A percentile compares a stretch with the other conserved stretches of the same genome.
Conservation (phyloP, 2,888 invertebrate genomes). For the Eupithecia tripunctaria region DNA sequence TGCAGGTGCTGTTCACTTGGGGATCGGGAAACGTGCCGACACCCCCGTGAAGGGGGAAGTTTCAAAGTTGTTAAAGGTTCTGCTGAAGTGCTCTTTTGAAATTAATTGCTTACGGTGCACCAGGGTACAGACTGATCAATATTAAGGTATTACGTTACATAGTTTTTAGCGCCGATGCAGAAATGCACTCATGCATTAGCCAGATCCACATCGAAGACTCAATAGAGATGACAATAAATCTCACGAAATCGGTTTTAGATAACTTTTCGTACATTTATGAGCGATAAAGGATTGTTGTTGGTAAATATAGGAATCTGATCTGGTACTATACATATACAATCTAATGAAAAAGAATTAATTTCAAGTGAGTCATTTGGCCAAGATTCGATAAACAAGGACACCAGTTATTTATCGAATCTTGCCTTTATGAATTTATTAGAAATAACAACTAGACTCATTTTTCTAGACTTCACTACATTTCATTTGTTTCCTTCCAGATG, state of each 20-base stretch:
- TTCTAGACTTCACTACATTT: not conserved
- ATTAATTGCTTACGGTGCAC: conserved; percentile 14
- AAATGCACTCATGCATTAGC: not conserved
- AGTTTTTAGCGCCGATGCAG: not conserved
- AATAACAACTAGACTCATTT: not conserved
- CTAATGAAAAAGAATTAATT: not conserved
- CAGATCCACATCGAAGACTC: not conserved
- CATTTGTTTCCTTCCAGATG: conserved; percentile 80
- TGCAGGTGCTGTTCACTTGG: conserved; percentile 8
- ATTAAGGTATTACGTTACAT: conserved; percentile 7
- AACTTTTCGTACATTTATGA: not conserved
- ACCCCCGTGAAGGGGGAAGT: conserved; percentile 1
- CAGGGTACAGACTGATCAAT: conserved; percentile 6
- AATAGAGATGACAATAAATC: not conserved
- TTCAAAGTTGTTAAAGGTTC: conserved; percentile 16
- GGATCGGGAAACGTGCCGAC: conserved; percentile 10
- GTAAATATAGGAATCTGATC: not conserved
- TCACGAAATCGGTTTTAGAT: not conserved
- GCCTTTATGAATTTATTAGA: not conserved
- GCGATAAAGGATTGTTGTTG: not conserved
- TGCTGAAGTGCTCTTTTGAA: conserved; percentile 7
- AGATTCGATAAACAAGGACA: too few species aligned
- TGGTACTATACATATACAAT: not conserved
- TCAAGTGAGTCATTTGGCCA: not conserved
- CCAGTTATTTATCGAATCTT: not conserved